Evolutionary conservation across 92 coral and sea anemone genomes (phyloP).

Genomic region (Blastomussa wellsi): DNA sequence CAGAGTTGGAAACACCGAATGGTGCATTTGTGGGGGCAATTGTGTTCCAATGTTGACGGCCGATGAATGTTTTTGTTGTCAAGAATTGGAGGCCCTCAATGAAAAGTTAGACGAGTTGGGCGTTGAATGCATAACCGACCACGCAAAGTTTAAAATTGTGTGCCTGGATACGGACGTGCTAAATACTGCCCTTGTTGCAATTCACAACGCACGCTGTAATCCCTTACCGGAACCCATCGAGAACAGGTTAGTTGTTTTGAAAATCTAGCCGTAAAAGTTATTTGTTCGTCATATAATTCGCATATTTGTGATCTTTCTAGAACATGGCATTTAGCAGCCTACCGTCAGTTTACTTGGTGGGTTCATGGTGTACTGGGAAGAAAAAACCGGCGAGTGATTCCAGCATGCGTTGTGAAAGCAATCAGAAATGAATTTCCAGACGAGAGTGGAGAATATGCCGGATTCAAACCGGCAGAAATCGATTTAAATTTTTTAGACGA

Average conservation of each 20-base stretch:
- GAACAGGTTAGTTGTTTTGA: conserved; percentile 42
- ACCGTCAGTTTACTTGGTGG: no score
- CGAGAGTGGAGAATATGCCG: no score
- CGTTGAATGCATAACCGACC: conserved; percentile 25
- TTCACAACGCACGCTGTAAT: conserved; percentile 49
- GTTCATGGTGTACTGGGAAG: no score
- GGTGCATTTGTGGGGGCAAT: conserved; percentile 15
- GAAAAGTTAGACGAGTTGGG: not conserved
- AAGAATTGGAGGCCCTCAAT: not conserved
- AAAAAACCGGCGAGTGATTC: no score
- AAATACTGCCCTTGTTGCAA: conserved; percentile 49
- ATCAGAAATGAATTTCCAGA: no score
- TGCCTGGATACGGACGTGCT: conserved; percentile 56
- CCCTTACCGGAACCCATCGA: no score
- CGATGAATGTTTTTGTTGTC: conserved; percentile 8
- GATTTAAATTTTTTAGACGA: no score
- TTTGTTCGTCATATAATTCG: not conserved
- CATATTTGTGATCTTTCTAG: no score
- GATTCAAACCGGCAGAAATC: no score
- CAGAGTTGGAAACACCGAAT: conserved; percentile 8
- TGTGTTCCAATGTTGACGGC: conserved; percentile 1
- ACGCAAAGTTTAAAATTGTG: conserved; percentile 35
- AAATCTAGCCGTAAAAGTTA: not conserved
- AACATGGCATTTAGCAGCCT: no score
- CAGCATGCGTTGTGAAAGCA: no score